Evolutionary conservation across 2,113 vertebrate species (phyloP), one percentile per base, ranked within the genome.

Genomic region (Phrynocephalus versicolor): DNA sequence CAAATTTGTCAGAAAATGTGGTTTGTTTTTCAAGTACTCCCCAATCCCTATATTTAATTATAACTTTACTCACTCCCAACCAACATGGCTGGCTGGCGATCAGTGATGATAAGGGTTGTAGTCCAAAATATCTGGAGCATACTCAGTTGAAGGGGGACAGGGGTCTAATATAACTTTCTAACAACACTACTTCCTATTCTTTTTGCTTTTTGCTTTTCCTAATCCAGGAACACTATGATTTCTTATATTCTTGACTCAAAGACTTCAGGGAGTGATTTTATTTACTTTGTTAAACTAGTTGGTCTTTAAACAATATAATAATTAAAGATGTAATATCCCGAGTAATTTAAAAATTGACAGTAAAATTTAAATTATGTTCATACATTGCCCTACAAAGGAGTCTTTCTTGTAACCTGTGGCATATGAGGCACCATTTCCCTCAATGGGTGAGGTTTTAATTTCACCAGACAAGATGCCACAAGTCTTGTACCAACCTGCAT

Each of bases 181-280:
- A 33, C 60, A 75, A 75, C 19, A n/a, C 0, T 41, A 23, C 18
- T 62, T 10, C 33, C 12, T 4, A 58, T n/a, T 21, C n/a, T 19
- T 45, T 57, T 33, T 39, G 10, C 33, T 23, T 14, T 69, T 1
- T 2, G 1, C 37, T 7, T 41, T 6, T 14, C 0, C 0, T 69
- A 55, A 30, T 0, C 0, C 71, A 10, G 9, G 1, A 76, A 3
- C 1, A 0, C 0, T 3, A 0, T 0, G 1, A 0, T 0, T 55
- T 60, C 57, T 0, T 45, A 45, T 81, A 35, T 1, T 51, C 45
- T 51, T 51, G 45, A 51, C 45, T 51, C 45, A 6, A 51, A 51
- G 45, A 1, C 23, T 21, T 55, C 33, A 39, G 51, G 7, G 60
- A 19, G 21, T 71, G 27, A 67, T 79, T 19, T 19, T 3, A 7